phyloP scores from a whole-genome alignment of 2,888 invertebrate species.

The Tetragonula carbonaria region DNA sequence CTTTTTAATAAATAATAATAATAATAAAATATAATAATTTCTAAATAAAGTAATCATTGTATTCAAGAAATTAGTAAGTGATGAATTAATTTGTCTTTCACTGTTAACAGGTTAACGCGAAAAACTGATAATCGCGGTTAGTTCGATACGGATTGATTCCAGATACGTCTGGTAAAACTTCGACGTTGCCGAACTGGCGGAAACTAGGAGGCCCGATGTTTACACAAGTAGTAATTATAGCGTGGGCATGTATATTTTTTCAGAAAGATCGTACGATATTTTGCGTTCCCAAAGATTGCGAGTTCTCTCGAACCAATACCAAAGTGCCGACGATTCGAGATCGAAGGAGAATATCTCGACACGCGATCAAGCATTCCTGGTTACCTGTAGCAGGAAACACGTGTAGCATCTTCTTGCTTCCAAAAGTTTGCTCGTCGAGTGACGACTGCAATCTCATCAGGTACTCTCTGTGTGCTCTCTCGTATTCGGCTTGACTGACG shows the following conservation, averaged over 20 bases:
- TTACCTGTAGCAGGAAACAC: slow-evolving; percentile 81
- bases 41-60: no score
- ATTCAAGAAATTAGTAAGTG: no score
- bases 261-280: slow-evolving; percentile 32
- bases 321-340: not conserved
- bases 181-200: slow-evolving; percentile 21
- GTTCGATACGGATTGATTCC: not conserved
- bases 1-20: no score
- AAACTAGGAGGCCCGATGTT: slow-evolving; percentile 42
- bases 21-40: no score
- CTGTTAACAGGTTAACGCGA: not conserved
- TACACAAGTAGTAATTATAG: slow-evolving; percentile 55
- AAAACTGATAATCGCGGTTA: not conserved
- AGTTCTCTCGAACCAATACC: not conserved
- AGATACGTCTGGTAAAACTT: slow-evolving; percentile 24
- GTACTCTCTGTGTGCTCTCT: slow-evolving; percentile 87
- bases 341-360: no score
- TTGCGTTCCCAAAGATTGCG: slow-evolving; percentile 32
- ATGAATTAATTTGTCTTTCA: not conserved
- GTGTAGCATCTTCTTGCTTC: slow-evolving; percentile 76
- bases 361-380: not conserved
- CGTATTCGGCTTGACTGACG: slow-evolving; percentile 88
- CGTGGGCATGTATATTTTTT: slow-evolving; percentile 50
- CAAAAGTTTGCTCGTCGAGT: slow-evolving; percentile 66
- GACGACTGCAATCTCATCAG: slow-evolving; percentile 81